These are phyloP conservation scores for Notechis scutatus DNA, from an alignment of 2,113 vertebrate genomes.

Conservation along the genomic window DNA sequence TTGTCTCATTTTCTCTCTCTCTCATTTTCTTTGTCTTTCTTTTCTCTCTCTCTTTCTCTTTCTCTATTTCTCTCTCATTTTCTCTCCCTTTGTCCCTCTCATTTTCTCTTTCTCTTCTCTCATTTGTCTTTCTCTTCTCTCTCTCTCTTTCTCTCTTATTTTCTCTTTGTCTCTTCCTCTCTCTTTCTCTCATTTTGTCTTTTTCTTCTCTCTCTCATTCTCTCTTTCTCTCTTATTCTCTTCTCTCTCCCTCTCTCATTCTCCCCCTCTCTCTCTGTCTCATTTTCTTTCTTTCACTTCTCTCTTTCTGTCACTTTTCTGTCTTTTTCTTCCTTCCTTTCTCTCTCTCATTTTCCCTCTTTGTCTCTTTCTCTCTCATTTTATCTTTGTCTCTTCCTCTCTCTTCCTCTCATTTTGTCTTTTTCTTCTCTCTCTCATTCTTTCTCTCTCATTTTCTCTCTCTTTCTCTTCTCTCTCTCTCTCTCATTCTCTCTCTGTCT, in stretches of 20 bases:
- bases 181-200: too few species aligned
- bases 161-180: too few species aligned
- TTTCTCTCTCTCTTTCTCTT: too few species aligned
- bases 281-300: constrained; percentile 52
- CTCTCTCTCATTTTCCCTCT: constrained; percentile 15
- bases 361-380: too few species aligned
- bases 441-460: constrained; percentile 45
- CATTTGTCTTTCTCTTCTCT: neutral
- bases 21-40: too few species aligned
- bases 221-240: too few species aligned
- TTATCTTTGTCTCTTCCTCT: too few species aligned
- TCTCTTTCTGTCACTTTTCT: constrained; percentile 44
- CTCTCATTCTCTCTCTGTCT: neutral
- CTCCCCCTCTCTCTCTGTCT: neutral
- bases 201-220: too few species aligned
- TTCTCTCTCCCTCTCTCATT: neutral
- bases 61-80: too few species aligned
- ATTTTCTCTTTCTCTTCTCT: constrained; percentile 50
- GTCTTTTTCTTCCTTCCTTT: constrained; percentile 27
- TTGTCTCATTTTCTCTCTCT: too few species aligned
- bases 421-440: neutral
- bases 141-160: too few species aligned
- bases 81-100: neutral
- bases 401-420: constrained; percentile 31
- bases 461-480: constrained; percentile 59